Percentiles rank a stretch among this genome's conserved stretches.
These are phyloP conservation scores for Ctenopoma multispine DNA, from an alignment of 2,797 vertebrate genomes.

Conservation along the genomic window DNA sequence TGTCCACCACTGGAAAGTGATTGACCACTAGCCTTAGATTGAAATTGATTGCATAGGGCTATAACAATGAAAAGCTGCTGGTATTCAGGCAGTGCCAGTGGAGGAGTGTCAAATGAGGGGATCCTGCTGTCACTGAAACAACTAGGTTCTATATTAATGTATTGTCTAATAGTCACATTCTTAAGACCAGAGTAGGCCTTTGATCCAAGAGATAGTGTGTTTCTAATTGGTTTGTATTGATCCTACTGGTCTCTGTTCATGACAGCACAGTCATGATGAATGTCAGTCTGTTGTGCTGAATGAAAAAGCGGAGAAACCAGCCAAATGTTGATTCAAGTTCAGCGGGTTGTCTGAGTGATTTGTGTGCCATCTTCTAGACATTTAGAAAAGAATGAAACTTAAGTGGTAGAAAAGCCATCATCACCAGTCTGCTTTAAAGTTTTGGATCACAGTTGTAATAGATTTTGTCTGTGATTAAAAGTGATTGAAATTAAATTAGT, in stretches of 20 bases:
- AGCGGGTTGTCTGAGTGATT: constrained; percentile 26
- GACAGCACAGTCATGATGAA: constrained; percentile 66
- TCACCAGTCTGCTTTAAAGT: constrained; percentile 22
- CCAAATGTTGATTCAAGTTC: constrained; percentile 36
- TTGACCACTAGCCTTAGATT: constrained; percentile 77
- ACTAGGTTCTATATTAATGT: constrained; percentile 66
- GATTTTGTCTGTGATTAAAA: no score
- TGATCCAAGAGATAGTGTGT: constrained; percentile 71
- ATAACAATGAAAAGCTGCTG: constrained; percentile 75
- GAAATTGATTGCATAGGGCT: constrained; percentile 79
- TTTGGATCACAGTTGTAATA: constrained; percentile 1
- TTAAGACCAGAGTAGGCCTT: constrained; percentile 57
- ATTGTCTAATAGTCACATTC: constrained; percentile 70
- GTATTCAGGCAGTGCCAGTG: constrained; percentile 53
- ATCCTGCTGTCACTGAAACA: constrained; percentile 72
- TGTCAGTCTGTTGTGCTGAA: constrained; percentile 62
- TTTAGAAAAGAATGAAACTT: constrained; percentile 19
- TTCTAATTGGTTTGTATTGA: constrained; percentile 79
- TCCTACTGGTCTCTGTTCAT: constrained; percentile 59
- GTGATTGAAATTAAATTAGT: no score
- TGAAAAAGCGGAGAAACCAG: constrained; percentile 51
- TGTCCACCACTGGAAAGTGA: constrained; percentile 67
- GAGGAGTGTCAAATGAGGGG: constrained; percentile 59
- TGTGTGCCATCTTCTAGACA: background rate
- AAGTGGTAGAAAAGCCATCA: constrained; percentile 14